Percentiles rank a stretch among this genome's conserved stretches.
Conservation (phyloP, 1,140 invertebrate species). For the Ridgeia piscesae region DNA sequence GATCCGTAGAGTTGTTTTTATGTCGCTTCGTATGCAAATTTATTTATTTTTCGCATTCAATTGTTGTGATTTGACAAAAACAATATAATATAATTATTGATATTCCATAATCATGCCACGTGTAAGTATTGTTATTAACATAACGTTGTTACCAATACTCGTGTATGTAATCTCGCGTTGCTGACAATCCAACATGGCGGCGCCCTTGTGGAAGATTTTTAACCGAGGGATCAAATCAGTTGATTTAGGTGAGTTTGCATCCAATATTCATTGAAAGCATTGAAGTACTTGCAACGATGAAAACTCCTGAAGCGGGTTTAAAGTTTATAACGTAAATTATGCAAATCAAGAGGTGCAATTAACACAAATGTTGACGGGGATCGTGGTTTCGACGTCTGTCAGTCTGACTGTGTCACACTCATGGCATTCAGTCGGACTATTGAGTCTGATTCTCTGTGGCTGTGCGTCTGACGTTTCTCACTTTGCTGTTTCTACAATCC, state of each 20-base stretch:
- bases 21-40: not conserved
- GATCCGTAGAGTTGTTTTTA: not conserved
- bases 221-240: not conserved
- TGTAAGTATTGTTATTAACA: not conserved
- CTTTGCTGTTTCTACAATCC: too few relatives aligned
- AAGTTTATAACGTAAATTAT: not conserved
- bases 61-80: not conserved
- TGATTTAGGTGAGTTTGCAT: not conserved
- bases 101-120: not conserved
- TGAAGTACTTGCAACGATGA: not conserved
- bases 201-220: not conserved
- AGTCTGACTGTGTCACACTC: too few relatives aligned
- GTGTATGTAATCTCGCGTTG: not conserved
- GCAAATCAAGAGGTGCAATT: not conserved
- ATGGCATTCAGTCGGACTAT: too few relatives aligned
- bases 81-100: not conserved
- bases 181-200: not conserved
- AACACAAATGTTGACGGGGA: not conserved
- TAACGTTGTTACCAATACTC: not conserved
- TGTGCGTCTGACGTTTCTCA: too few relatives aligned
- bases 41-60: not conserved
- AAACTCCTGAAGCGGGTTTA: not conserved
- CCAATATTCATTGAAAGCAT: not conserved
- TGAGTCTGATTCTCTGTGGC: too few relatives aligned
- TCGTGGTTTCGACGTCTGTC: not conserved